These are phyloP conservation scores for Piezodorus guildinii DNA, from an alignment of 1,140 invertebrate species.

Conservation along the genomic window DNA sequence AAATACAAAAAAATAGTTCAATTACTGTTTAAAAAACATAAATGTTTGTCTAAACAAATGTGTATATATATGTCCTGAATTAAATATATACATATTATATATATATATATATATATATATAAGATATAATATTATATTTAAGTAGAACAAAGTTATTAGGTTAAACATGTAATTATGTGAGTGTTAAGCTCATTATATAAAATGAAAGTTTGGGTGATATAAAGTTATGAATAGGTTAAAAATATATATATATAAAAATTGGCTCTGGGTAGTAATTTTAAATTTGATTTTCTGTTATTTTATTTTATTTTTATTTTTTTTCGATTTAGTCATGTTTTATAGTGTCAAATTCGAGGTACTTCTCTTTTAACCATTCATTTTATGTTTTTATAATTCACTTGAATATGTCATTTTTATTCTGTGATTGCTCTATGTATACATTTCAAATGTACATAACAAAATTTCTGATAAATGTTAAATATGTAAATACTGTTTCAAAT, in stretches of 20 bases:
- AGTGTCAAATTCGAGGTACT: not conserved
- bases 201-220: slow-evolving; percentile 17
- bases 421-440: no score
- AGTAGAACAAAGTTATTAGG: slow-evolving; percentile 4
- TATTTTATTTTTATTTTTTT: not conserved
- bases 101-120: no score
- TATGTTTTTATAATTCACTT: no score
- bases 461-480: no score
- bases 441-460: no score
- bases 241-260: no score
- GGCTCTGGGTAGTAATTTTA: slow-evolving; percentile 10
- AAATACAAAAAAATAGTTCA: slow-evolving; percentile 20
- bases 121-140: no score
- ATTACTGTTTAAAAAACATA: not conserved
- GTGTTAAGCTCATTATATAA: slow-evolving; percentile 2
- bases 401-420: no score
- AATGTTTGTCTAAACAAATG: slow-evolving; percentile 12
- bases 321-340: not conserved
- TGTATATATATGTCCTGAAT: slow-evolving; percentile 14
- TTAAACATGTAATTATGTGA: slow-evolving; percentile 9
- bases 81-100: slow-evolving; percentile 4
- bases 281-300: not conserved
- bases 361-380: no score
- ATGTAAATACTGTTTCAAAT: no score
- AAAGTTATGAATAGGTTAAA: slow-evolving; percentile 8